A percentile compares a stretch with the other conserved stretches of the same genome.
These are phyloP conservation scores for Pseudococcus viburni DNA, from an alignment of 2,888 invertebrate species.

Conservation along the genomic window DNA sequence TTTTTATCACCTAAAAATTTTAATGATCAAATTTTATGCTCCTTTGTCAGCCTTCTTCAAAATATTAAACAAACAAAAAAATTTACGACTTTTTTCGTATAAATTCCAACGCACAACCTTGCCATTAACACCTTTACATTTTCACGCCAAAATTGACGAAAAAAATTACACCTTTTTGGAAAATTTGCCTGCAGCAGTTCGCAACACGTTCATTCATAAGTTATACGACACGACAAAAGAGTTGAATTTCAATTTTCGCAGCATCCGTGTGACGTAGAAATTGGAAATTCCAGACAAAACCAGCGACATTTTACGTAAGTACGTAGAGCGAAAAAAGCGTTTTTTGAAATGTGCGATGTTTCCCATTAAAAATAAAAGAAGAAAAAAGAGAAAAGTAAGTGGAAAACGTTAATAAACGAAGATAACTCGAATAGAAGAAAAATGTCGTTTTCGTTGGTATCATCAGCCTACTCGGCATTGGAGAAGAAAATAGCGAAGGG, in stretches of 20 bases:
- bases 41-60: no score
- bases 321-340: not conserved
- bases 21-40: no score
- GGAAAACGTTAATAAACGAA: conserved; percentile 36
- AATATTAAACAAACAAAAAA: no score
- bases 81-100: no score
- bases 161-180: no score
- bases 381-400: not conserved
- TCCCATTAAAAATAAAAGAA: not conserved
- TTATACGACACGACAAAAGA: not conserved
- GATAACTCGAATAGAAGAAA: conserved; percentile 1
- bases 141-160: no score
- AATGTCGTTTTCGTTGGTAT: conserved; percentile 15
- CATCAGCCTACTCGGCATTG: conserved; percentile 22
- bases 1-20: no score
- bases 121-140: no score
- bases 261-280: not conserved
- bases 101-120: no score
- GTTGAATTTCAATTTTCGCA: not conserved
- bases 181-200: not conserved
- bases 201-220: not conserved
- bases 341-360: not conserved
- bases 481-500: not conserved
- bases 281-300: not conserved
- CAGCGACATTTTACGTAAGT: not conserved